Conservation (phyloP, 2,797 vertebrate genomes). For the Bradypodion ventrale region DNA sequence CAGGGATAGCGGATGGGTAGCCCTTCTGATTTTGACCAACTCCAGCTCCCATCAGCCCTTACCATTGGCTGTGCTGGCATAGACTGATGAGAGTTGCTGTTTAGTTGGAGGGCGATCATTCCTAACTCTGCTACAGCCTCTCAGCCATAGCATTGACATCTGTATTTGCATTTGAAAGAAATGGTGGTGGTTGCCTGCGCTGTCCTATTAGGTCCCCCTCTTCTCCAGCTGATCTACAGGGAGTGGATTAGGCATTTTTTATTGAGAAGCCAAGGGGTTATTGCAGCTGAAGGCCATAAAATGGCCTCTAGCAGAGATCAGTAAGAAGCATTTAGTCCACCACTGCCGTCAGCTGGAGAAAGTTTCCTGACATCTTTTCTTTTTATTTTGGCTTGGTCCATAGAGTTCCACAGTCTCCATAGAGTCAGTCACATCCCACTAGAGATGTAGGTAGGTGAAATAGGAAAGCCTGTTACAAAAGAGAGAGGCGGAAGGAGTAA, state of each 20-base stretch:
- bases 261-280: background rate
- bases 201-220: conserved; percentile 43
- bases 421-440: conserved; percentile 7
- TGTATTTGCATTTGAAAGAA: conserved; percentile 38
- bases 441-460: conserved; percentile 16
- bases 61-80: background rate
- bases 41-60: background rate
- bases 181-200: conserved; percentile 60
- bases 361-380: background rate
- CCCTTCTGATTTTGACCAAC: background rate
- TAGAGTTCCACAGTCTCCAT: conserved; percentile 26
- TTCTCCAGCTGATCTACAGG: conserved; percentile 48
- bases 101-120: background rate
- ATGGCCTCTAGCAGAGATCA: background rate
- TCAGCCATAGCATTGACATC: conserved; percentile 30
- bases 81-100: background rate
- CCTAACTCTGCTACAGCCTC: background rate
- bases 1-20: background rate
- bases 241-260: background rate
- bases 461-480: conserved; percentile 44
- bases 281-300: background rate
- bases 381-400: background rate
- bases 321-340: background rate
- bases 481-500: conserved; percentile 23
- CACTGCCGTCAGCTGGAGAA: conserved; percentile 17